Conservation (phyloP, 2,888 invertebrate species). For the Lamellibrachia columna region DNA sequence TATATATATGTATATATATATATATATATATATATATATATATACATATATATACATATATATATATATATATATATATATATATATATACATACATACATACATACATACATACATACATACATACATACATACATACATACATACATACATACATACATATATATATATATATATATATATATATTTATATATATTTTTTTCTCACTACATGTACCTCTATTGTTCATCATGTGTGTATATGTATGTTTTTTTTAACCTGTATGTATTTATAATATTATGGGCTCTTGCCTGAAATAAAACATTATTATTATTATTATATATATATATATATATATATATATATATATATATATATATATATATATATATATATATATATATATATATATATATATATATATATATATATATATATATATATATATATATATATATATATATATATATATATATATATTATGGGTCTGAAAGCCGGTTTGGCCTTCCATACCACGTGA, state of each 20-base stretch:
- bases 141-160: not conserved
- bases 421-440: not conserved
- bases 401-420: not conserved
- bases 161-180: conserved; percentile 19
- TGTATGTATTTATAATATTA: too few species aligned
- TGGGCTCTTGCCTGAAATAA: too few species aligned
- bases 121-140: not conserved
- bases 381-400: not conserved
- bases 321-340: conserved; percentile 17
- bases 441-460: not conserved
- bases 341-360: not conserved
- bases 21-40: not conserved
- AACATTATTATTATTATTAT: too few species aligned
- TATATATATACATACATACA: too few species aligned
- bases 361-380: not conserved
- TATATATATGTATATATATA: not conserved
- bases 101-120: too few species aligned
- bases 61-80: too few species aligned
- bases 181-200: too few species aligned
- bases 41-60: too few species aligned
- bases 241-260: too few species aligned
- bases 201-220: too few species aligned
- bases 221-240: too few species aligned
- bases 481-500: not conserved
- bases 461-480: not conserved